phyloP scores from a whole-genome alignment of 2,113 vertebrate genomes.

The Hemicordylus capensis region DNA sequence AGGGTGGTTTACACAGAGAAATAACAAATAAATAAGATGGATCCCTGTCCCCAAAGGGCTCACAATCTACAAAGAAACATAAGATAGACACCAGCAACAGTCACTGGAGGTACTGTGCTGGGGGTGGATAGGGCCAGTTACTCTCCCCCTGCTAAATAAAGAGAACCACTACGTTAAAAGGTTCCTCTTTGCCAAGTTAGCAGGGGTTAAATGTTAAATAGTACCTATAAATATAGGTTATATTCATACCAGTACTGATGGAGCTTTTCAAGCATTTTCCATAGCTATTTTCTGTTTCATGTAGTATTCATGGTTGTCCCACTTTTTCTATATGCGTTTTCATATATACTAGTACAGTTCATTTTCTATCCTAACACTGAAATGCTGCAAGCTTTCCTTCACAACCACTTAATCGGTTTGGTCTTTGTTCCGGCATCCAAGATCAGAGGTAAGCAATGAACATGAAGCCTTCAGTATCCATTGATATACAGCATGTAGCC shows the following conservation, averaged over 20 bases:
- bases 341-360: slow-evolving; percentile 49
- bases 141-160: too few species aligned
- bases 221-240: background rate
- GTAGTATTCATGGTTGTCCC: slow-evolving; percentile 32
- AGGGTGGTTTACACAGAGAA: too few species aligned
- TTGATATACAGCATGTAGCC: slow-evolving; percentile 50
- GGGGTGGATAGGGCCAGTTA: too few species aligned
- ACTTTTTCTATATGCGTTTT: slow-evolving; percentile 52
- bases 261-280: slow-evolving; percentile 13
- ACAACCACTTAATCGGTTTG: slow-evolving; percentile 67
- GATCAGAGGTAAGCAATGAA: slow-evolving; percentile 58
- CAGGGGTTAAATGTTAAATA: background rate
- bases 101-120: too few species aligned
- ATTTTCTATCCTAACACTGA: slow-evolving; percentile 54
- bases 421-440: slow-evolving; percentile 52
- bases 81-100: too few species aligned
- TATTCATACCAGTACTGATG: background rate
- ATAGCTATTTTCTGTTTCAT: slow-evolving; percentile 31
- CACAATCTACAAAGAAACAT: too few species aligned
- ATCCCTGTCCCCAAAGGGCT: too few species aligned
- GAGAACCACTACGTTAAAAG: too few species aligned
- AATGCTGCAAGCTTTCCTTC: slow-evolving; percentile 52
- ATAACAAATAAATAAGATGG: too few species aligned
- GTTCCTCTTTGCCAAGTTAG: too few species aligned
- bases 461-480: slow-evolving; percentile 50